A percentile compares a stretch with the other conserved stretches of the same genome.
Conservation (phyloP, 2,888 invertebrate genomes). For the Ecliptopera silaceata region DNA sequence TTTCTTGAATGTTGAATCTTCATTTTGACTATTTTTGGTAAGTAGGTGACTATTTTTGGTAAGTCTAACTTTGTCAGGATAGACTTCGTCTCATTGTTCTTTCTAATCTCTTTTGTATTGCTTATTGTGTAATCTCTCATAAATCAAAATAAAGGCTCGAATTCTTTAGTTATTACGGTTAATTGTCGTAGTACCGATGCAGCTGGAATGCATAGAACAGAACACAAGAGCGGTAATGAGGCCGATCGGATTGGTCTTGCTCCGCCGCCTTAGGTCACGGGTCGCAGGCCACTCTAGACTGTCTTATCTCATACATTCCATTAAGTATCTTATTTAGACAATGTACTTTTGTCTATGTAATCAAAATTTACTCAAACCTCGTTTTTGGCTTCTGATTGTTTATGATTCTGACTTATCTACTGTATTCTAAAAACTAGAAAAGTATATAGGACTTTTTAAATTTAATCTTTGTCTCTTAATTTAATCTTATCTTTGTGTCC, state of each 20-base stretch:
- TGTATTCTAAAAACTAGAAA: too few species aligned
- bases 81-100: background rate
- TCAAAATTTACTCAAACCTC: background rate
- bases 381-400: too few species aligned
- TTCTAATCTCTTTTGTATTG: background rate
- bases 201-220: conserved; percentile 39
- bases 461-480: too few species aligned
- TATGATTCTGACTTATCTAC: too few species aligned
- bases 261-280: conserved; percentile 59
- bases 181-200: conserved; percentile 22
- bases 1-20: too few species aligned
- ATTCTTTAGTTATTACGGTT: background rate
- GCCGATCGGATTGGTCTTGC: conserved; percentile 67
- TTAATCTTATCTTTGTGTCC: too few species aligned
- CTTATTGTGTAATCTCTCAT: background rate
- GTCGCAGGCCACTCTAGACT: conserved; percentile 49
- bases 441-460: too few species aligned
- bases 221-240: conserved; percentile 56
- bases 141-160: background rate
- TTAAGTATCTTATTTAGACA: conserved; percentile 19
- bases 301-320: conserved; percentile 31
- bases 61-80: background rate
- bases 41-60: too few species aligned
- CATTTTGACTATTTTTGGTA: too few species aligned
- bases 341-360: conserved; percentile 13